phyloP scores from a whole-genome alignment of 1,140 invertebrate genomes.

The Hycleus phaleratus region DNA sequence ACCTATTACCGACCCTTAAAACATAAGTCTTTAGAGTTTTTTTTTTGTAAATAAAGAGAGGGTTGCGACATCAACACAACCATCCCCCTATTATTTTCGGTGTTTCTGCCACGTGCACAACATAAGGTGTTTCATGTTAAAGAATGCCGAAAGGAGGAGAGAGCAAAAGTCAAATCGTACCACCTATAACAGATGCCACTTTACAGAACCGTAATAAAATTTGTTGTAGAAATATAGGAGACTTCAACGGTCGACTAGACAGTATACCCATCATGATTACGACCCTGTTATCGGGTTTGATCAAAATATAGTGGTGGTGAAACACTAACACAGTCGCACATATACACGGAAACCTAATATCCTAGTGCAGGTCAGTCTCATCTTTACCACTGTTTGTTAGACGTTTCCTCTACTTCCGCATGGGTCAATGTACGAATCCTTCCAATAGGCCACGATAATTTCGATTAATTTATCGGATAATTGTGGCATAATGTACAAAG shows the following conservation, averaged over 20 bases:
- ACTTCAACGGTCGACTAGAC: neutral
- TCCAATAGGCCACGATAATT: too few species aligned
- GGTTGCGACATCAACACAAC: neutral
- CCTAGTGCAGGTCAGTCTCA: slow-evolving; percentile 30
- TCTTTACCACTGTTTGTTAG: slow-evolving; percentile 9
- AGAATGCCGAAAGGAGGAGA: slow-evolving; percentile 21
- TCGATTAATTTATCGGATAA: too few species aligned
- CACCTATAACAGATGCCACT: neutral
- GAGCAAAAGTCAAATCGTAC: too few species aligned
- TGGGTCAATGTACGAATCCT: slow-evolving; percentile 21
- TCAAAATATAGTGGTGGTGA: slow-evolving; percentile 10
- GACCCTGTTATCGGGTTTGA: slow-evolving; percentile 22
- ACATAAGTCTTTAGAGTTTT: neutral
- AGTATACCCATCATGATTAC: neutral
- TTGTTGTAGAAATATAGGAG: neutral
- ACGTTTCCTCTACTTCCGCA: slow-evolving; percentile 21
- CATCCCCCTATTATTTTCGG: neutral
- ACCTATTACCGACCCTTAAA: slow-evolving; percentile 1
- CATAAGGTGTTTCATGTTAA: slow-evolving; percentile 26
- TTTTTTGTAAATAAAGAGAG: neutral
- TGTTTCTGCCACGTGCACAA: slow-evolving; percentile 19
- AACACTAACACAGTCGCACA: slow-evolving; percentile 1
- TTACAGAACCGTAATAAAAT: neutral
- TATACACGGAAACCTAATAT: neutral
- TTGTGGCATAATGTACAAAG: neutral